Evolutionary conservation across 2,888 invertebrate genomes (phyloP), one percentile per base, ranked within the genome.

Genomic region (Uropetala carovei): DNA sequence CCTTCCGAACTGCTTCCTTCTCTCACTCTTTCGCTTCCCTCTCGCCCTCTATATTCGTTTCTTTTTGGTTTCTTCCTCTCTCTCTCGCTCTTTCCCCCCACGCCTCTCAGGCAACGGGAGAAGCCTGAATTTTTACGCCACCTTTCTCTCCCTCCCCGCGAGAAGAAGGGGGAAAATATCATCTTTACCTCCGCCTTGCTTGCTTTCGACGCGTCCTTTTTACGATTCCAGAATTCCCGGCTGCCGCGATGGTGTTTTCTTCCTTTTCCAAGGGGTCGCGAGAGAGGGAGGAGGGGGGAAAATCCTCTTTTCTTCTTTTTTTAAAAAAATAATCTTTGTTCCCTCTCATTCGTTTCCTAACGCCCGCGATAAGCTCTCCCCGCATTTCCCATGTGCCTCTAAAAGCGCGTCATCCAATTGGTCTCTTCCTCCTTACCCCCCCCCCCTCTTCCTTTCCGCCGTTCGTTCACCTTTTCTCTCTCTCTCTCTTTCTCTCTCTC

Each of bases 311-410:
- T 43, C 43, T 43, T 43, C 43, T 43, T 43, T 43, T 43, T 43
- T 43, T 43, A 43, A 1, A n/a, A n/a, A n/a, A n/a, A 43, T 43
- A 43, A 27, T 75, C 22, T 27, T 75, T 27, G 27, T 75, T 60
- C 13, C 30, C 64, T 64, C 89, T 18, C 64, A 30, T n/a, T 43
- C 64, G 64, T 43, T 43, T 10, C 43, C 27, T 75, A 30, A 22
- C 89, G 30, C 68, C 64, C 89, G 13, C 64, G 27, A 16, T 27
- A 60, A 57, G 60, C 27, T 56, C 18, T 43, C 56, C 64, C 64
- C 89, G 60, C 43, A 89, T 89, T 89, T 89, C 89, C 89, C 60
- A 43, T 64, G 64, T 89, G 60, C 89, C 89, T 68, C 89, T 89
- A 68, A 64, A 89, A 64, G 89, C 89, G 43, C 27, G 27, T 89